A percentile compares a stretch with the other conserved stretches of the same genome.
phyloP scores from a whole-genome alignment of 2,888 invertebrate species.

The Atherix ibis region DNA sequence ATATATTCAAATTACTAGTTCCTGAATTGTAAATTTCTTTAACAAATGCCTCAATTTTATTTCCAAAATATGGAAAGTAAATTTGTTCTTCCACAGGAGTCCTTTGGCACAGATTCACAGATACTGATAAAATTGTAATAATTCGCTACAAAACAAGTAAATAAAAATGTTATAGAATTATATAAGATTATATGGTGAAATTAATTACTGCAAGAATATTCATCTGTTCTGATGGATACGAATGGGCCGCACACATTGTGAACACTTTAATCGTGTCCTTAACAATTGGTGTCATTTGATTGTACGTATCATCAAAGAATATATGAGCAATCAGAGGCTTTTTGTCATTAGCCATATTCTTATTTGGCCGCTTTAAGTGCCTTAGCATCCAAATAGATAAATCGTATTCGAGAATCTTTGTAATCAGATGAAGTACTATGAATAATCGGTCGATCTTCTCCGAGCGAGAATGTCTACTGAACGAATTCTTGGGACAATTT shows the following conservation, averaged over 20 bases:
- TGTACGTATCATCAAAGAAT: slow-evolving; percentile 17
- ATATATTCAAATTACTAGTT: slow-evolving; percentile 15
- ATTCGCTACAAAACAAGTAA: slow-evolving; percentile 18
- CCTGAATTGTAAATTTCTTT: slow-evolving; percentile 22
- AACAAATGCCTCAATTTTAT: slow-evolving; percentile 18
- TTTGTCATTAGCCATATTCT: slow-evolving; percentile 18
- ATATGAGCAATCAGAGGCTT: slow-evolving; percentile 21
- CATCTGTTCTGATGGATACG: no score
- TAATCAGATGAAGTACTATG: slow-evolving; percentile 34
- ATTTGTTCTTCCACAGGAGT: slow-evolving; percentile 17
- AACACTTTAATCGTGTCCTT: slow-evolving; percentile 20
- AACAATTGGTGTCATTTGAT: slow-evolving; percentile 17
- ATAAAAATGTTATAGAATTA: neutral
- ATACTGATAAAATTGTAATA: slow-evolving; percentile 22
- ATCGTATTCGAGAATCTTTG: slow-evolving; percentile 40
- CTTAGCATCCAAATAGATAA: slow-evolving; percentile 40
- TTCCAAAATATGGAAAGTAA: slow-evolving; percentile 21
- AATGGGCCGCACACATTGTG: slow-evolving; percentile 18
- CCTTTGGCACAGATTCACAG: slow-evolving; percentile 23
- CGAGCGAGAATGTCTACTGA: slow-evolving; percentile 15
- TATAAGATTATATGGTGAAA: neutral
- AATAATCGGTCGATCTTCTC: slow-evolving; percentile 38
- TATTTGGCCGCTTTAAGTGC: slow-evolving; percentile 23
- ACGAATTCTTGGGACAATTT: slow-evolving; percentile 14
- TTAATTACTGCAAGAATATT: neutral